phyloP scores from a whole-genome alignment of 30 jellyfish, hydroid and myxozoan species.

The Aurelia aurita complex sp. Pacific region DNA sequence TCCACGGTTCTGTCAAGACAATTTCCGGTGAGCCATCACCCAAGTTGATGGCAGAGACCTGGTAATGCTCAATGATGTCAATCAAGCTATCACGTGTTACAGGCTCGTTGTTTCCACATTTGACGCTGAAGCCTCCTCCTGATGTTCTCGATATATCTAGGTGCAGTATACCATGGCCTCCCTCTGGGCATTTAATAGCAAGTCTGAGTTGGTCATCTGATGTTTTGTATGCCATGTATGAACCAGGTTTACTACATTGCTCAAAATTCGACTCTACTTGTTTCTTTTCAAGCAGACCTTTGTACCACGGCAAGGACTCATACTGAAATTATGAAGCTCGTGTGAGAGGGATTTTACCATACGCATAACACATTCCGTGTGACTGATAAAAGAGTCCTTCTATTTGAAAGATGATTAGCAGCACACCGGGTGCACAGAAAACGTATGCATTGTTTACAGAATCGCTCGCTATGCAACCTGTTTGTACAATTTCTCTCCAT shows the following conservation, averaged over 20 bases:
- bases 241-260: slow-evolving; percentile 55
- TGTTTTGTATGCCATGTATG: slow-evolving; percentile 62
- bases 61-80: slow-evolving; percentile 76
- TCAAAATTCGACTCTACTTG: slow-evolving; percentile 47
- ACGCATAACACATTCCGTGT: too few species aligned
- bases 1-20: slow-evolving; percentile 83
- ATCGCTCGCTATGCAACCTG: too few species aligned
- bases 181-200: slow-evolving; percentile 76
- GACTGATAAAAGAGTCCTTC: too few species aligned
- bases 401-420: too few species aligned
- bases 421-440: too few species aligned
- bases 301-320: slow-evolving; percentile 75
- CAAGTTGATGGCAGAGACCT: slow-evolving; percentile 65
- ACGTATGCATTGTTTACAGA: too few species aligned
- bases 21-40: slow-evolving; percentile 72
- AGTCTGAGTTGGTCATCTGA: slow-evolving; percentile 36
- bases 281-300: slow-evolving; percentile 54
- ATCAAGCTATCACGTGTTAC: slow-evolving; percentile 59
- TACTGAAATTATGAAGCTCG: slow-evolving; percentile 5
- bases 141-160: slow-evolving; percentile 49
- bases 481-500: too few species aligned
- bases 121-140: slow-evolving; percentile 63
- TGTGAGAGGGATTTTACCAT: neutral
- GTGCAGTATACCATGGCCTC: slow-evolving; percentile 63
- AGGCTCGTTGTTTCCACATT: slow-evolving; percentile 69